Percentiles rank a stretch among this genome's conserved stretches.
phyloP scores from a whole-genome alignment of 2,113 vertebrate species.

The Sprattus sprattus region DNA sequence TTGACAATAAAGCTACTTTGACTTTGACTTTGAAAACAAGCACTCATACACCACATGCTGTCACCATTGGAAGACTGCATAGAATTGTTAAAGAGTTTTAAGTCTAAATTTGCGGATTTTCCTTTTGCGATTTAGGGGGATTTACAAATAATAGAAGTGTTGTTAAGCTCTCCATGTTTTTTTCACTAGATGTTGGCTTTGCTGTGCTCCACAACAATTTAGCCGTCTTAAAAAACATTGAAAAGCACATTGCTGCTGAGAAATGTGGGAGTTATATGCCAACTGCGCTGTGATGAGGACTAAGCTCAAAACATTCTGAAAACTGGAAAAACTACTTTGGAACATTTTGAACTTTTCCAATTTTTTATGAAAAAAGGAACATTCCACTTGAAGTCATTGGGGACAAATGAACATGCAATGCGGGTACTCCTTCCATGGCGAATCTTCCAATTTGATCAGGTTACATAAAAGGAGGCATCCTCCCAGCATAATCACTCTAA shows the following conservation, averaged over 20 bases:
- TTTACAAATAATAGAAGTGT: background rate
- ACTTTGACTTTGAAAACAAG: no score
- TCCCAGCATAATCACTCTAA: background rate
- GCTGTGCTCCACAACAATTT: background rate
- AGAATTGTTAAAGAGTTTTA: background rate
- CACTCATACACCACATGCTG: background rate
- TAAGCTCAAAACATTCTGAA: background rate
- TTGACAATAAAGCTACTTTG: no score
- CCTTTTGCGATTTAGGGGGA: background rate
- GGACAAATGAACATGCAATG: background rate
- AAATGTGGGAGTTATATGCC: background rate
- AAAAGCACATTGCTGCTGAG: constrained; percentile 3
- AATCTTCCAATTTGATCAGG: background rate
- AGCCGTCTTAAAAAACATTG: background rate
- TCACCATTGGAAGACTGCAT: background rate
- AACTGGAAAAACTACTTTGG: background rate
- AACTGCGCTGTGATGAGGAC: background rate
- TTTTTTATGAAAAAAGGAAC: background rate
- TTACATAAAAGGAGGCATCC: background rate
- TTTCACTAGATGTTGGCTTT: background rate
- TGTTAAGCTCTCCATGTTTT: constrained; percentile 19
- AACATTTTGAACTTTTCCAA: background rate
- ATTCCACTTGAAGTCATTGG: background rate
- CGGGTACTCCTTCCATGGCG: background rate
- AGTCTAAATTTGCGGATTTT: background rate